Base-by-base conservation (phyloP, 2,797 vertebrate species). In the Sparidentex hasta region DNA sequence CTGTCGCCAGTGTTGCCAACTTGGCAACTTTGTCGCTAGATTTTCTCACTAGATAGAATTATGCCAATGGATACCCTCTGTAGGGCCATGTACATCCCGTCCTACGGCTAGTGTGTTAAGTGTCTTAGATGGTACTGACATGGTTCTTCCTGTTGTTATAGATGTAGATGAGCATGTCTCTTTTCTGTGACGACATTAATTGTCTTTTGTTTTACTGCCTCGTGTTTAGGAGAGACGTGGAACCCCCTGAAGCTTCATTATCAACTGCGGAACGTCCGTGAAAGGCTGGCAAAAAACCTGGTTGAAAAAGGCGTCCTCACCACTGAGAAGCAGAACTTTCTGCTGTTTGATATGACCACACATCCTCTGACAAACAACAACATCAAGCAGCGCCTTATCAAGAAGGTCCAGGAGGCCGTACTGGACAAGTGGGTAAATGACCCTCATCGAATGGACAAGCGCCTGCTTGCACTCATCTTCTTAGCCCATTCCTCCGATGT, bases 311-410 rank as follows among this genome's bases (percentile, higher is more conserved):
- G 98, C 0, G 97, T 99, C 71, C 91, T 99, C 85, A 99, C 98
- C 6, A 99, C 97, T 0, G 97, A 99, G 93, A 99, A 99, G 92
- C 98, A 99, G 94, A 99, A 98, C 96, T 99, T 99, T 92, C 95
- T 99, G 79, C 96, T 98, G 12, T 99, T 98, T 86, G 97, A 98
- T 92, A 99, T 99, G 97, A 99, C 96, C 27, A 99, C 97, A 0
- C 98, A 99, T 82, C 98, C 98, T 17, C 96, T 99, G 76, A 99
- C 97, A 93, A 98, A 99, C 94, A 97, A 96, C 94, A 97, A 96
- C 90, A 98, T 98, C 90, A 99, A 99, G 84, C 98, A 98, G 87
- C 97, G 97, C 33, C 97, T 99, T 90, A 97, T 99, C 92, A 98
- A 97, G 94, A 98, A 97, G 91, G 97, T 98, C 33, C 98, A 98